A percentile compares a stretch with the other conserved stretches of the same genome.
phyloP scores from a whole-genome alignment of 2,888 invertebrate genomes.

The Sylvicola fuscatus region DNA sequence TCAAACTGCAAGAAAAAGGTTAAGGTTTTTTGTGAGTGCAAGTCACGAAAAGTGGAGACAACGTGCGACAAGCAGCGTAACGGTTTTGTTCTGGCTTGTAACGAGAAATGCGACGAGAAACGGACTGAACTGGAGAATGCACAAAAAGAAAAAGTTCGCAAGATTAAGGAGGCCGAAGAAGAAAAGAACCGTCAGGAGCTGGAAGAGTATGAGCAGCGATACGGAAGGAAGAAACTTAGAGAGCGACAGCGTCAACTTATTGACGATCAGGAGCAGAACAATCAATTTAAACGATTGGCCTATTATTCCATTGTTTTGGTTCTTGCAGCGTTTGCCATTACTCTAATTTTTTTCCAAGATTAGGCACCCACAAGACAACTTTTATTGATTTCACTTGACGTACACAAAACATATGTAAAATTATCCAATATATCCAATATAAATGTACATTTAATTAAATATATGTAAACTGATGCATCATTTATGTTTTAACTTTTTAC shows the following conservation, averaged over 20 bases:
- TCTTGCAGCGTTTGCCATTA: background rate
- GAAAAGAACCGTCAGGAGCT: constrained; percentile 48
- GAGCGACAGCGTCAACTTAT: constrained; percentile 26
- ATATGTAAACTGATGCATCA: too few species aligned
- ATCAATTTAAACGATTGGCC: background rate
- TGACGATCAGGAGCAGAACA: constrained; percentile 14
- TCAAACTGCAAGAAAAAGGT: constrained; percentile 60
- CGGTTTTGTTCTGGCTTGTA: constrained; percentile 32
- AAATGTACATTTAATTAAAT: too few species aligned
- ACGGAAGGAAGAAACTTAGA: constrained; percentile 40
- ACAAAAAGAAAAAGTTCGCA: constrained; percentile 30
- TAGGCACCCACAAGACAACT: too few species aligned
- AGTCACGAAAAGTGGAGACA: constrained; percentile 51
- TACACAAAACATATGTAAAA: too few species aligned
- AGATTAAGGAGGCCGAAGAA: constrained; percentile 36
- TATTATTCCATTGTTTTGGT: background rate
- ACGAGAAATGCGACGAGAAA: constrained; percentile 38
- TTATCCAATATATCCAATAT: too few species aligned
- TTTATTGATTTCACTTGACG: too few species aligned
- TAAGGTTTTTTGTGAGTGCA: constrained; percentile 58
- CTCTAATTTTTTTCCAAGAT: constrained; percentile 1
- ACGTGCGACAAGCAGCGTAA: constrained; percentile 37
- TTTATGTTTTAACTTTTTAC: too few species aligned
- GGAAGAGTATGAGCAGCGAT: constrained; percentile 56
- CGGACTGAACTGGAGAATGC: constrained; percentile 20